Evolutionary conservation across 2,797 vertebrate species (phyloP).

Genomic region (Rhabdomys pumilio): DNA sequence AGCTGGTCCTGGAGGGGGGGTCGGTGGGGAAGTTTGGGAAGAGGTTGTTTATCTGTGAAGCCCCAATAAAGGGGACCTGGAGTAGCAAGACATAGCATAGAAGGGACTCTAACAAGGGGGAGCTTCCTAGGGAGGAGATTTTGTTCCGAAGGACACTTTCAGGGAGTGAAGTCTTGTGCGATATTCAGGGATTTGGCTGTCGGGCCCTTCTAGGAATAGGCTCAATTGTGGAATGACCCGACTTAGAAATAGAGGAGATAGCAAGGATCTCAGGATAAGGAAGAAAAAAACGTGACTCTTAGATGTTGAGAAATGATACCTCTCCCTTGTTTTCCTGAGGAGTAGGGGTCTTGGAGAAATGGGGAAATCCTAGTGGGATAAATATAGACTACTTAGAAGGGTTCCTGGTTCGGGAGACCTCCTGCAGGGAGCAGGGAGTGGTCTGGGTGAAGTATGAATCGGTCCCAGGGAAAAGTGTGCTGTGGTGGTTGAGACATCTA

Average conservation of each 20-base stretch:
- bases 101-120: neutral
- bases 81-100: neutral
- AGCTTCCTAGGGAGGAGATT: conserved; percentile 1
- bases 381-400: neutral
- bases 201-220: conserved; percentile 77
- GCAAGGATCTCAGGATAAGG: neutral
- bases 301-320: neutral
- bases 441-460: neutral
- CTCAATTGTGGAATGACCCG: conserved; percentile 50
- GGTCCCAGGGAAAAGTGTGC: neutral
- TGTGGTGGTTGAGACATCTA: neutral
- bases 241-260: neutral
- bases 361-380: neutral
- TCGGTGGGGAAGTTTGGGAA: neutral
- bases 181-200: conserved; percentile 46
- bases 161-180: neutral
- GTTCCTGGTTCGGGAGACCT: neutral
- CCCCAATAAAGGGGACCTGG: neutral
- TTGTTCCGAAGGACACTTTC: conserved; percentile 12
- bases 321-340: neutral
- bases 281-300: neutral
- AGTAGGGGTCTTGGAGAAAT: conserved; percentile 20
- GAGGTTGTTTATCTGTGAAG: neutral
- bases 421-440: neutral
- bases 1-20: conserved; percentile 58